These are phyloP conservation scores for Ammodytes dubius DNA, from an alignment of 2,113 vertebrate genomes.

Conservation along the genomic window DNA sequence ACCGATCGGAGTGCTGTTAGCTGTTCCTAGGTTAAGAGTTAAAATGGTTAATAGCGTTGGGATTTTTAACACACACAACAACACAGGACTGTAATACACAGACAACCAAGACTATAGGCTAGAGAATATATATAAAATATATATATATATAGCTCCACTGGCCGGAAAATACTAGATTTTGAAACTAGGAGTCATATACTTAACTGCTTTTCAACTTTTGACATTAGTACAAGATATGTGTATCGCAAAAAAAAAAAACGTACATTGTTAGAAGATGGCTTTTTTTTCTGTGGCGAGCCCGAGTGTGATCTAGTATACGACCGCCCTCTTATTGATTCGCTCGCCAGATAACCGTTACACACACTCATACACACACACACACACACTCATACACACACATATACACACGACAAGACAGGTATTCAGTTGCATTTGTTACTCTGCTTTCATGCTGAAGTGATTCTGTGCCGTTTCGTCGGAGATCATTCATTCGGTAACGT, in stretches of 20 bases:
- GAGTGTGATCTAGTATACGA: slow-evolving; percentile 66
- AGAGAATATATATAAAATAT: slow-evolving; percentile 52
- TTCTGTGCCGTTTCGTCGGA: slow-evolving; percentile 78
- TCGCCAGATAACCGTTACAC: slow-evolving; percentile 62
- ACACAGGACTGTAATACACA: slow-evolving; percentile 73
- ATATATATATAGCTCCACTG: slow-evolving; percentile 59
- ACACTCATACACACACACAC: slow-evolving; percentile 10
- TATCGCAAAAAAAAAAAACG: slow-evolving; percentile 59
- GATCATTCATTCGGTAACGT: slow-evolving; percentile 77
- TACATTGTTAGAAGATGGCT: slow-evolving; percentile 73
- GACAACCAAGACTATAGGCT: slow-evolving; percentile 72
- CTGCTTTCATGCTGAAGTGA: slow-evolving; percentile 80
- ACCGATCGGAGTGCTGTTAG: slow-evolving; percentile 32
- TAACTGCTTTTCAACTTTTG: slow-evolving; percentile 77
- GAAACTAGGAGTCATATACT: slow-evolving; percentile 72
- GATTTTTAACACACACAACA: slow-evolving; percentile 31
- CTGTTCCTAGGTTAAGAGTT: slow-evolving; percentile 69
- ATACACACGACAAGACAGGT: slow-evolving; percentile 33
- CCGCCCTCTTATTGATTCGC: slow-evolving; percentile 69
- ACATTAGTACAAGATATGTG: slow-evolving; percentile 78
- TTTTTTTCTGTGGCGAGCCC: slow-evolving; percentile 66
- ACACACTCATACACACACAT: slow-evolving; percentile 11
- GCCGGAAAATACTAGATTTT: slow-evolving; percentile 71
- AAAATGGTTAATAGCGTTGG: slow-evolving; percentile 53
- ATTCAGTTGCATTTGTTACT: slow-evolving; percentile 75